Evolutionary conservation across 1,140 invertebrate genomes (phyloP).

Genomic region (Drosophila grimshawi): DNA sequence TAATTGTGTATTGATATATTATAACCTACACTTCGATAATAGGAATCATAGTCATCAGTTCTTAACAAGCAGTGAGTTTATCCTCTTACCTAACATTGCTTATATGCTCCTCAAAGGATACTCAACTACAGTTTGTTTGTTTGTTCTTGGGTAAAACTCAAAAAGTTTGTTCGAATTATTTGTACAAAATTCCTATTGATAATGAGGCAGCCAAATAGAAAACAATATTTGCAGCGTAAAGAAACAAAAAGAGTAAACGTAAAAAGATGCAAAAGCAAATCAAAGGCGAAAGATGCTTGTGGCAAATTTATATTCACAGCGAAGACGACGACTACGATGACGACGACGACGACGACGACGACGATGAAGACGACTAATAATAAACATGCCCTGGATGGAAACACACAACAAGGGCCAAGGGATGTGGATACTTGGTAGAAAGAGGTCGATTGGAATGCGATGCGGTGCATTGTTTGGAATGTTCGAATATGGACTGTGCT

Average conservation of each 20-base stretch:
- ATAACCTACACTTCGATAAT: too few species aligned
- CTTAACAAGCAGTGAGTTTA: too few species aligned
- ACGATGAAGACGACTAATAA: conserved; percentile 16
- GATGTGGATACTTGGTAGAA: conserved; percentile 18
- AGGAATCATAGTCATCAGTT: too few species aligned
- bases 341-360: conserved; percentile 35
- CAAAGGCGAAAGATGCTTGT: conserved; percentile 35
- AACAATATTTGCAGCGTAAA: conserved; percentile 18
- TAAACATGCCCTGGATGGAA: conserved; percentile 58
- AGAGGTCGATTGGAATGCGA: conserved; percentile 54
- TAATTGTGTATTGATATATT: too few species aligned
- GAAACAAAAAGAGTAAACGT: conserved; percentile 41
- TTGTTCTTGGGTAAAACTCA: neutral
- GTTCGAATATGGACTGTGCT: neutral
- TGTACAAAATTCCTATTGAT: conserved; percentile 2
- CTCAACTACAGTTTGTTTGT: neutral
- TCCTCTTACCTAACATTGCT: too few species aligned
- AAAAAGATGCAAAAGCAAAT: conserved; percentile 53
- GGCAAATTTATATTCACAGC: conserved; percentile 4
- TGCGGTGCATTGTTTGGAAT: conserved; percentile 67
- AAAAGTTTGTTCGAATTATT: conserved; percentile 1
- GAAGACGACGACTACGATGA: neutral
- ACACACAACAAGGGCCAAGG: conserved; percentile 30
- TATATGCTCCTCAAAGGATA: neutral
- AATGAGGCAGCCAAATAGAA: conserved; percentile 14